Evolutionary conservation across 2,888 invertebrate genomes (phyloP).

Genomic region (Margaritifera margaritifera): DNA sequence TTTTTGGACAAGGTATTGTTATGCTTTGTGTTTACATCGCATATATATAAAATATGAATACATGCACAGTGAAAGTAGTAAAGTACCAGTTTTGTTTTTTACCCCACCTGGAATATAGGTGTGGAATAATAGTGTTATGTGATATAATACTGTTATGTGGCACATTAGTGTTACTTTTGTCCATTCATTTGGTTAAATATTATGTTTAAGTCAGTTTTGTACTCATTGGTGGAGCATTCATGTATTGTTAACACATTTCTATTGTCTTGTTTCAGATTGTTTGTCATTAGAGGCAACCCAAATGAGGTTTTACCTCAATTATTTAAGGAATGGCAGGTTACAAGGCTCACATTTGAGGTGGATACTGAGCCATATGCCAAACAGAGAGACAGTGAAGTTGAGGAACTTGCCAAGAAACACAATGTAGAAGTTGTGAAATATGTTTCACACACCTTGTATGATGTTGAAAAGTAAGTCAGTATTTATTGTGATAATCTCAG

Average conservation of each 20-base stretch:
- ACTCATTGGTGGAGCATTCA: background rate
- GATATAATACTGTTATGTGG: no score
- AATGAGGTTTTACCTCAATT: constrained; percentile 50
- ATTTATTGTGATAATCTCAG: background rate
- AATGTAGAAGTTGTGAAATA: constrained; percentile 85
- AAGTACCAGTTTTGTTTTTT: no score
- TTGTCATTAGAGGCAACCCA: constrained; percentile 83
- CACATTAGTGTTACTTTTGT: no score
- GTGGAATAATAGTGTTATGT: no score
- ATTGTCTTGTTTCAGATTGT: constrained; percentile 76
- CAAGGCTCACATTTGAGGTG: constrained; percentile 87
- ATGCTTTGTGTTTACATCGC: no score
- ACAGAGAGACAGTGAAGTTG: constrained; percentile 86
- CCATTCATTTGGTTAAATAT: no score
- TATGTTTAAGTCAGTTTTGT: no score
- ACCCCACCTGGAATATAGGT: no score
- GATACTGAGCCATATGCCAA: constrained; percentile 91
- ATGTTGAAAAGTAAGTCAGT: constrained; percentile 76
- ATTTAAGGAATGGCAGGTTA: constrained; percentile 85
- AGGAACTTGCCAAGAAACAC: constrained; percentile 84
- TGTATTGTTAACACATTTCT: background rate
- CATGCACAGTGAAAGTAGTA: no score
- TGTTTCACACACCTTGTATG: constrained; percentile 89
- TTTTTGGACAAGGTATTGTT: no score
- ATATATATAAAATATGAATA: no score